Evolutionary conservation across 2,888 invertebrate species (phyloP).

Genomic region (Lasioglossum lativentre): DNA sequence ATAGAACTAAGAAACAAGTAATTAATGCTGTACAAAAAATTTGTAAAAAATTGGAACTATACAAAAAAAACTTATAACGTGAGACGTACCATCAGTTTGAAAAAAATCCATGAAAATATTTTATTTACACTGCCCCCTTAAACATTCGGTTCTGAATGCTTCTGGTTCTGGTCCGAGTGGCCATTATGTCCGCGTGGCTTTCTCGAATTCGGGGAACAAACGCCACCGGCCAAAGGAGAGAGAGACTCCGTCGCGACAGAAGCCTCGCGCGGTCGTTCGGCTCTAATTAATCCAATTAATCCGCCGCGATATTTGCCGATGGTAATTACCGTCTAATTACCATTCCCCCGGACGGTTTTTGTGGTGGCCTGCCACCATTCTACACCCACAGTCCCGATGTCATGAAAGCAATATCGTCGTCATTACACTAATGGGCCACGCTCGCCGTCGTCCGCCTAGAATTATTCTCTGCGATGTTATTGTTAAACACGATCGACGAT

Average conservation of each 20-base stretch:
- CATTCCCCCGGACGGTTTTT: slow-evolving; percentile 59
- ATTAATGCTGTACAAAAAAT: too few species aligned
- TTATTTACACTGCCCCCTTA: background rate
- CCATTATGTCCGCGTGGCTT: slow-evolving; percentile 13
- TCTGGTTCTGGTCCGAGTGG: background rate
- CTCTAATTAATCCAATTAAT: slow-evolving; percentile 77
- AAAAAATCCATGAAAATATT: background rate
- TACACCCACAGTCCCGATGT: slow-evolving; percentile 34
- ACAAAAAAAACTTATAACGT: too few species aligned
- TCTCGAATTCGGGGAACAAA: slow-evolving; percentile 30
- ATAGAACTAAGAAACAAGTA: too few species aligned
- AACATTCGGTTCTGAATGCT: slow-evolving; percentile 17
- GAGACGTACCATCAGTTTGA: too few species aligned
- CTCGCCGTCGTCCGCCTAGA: slow-evolving; percentile 34
- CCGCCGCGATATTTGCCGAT: slow-evolving; percentile 59
- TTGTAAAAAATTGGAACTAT: too few species aligned
- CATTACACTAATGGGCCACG: slow-evolving; percentile 68
- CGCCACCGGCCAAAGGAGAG: background rate
- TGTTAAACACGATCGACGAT: background rate
- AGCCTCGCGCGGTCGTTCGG: slow-evolving; percentile 37
- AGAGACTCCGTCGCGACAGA: slow-evolving; percentile 12
- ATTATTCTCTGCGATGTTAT: slow-evolving; percentile 42
- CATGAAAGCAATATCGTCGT: slow-evolving; percentile 63
- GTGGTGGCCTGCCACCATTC: slow-evolving; percentile 48
- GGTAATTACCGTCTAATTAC: slow-evolving; percentile 74